Conservation (phyloP, 1,140 invertebrate species). For the Pinna nobilis region DNA sequence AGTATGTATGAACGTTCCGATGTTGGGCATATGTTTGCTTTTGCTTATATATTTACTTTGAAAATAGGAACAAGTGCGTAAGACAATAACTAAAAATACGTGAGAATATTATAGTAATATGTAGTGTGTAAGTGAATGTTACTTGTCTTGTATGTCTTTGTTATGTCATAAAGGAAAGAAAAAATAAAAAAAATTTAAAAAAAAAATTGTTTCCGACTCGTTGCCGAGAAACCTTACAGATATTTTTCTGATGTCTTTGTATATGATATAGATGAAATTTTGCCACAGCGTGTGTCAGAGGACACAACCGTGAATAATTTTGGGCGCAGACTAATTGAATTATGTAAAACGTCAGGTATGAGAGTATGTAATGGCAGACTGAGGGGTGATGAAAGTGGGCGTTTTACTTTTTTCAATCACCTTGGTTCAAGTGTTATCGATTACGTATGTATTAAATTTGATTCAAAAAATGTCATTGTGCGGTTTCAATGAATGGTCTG, state of each 20-base stretch:
- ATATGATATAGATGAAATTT: neutral
- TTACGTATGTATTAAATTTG: neutral
- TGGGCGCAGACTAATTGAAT: neutral
- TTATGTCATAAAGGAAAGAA: too few species aligned
- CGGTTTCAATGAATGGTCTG: neutral
- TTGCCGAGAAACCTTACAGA: too few species aligned
- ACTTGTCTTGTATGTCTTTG: too few species aligned
- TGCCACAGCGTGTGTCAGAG: neutral
- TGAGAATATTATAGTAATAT: too few species aligned
- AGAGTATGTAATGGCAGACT: neutral
- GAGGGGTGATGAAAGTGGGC: neutral
- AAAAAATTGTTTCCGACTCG: too few species aligned
- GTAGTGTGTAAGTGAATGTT: too few species aligned
- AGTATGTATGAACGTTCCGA: too few species aligned
- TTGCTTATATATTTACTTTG: too few species aligned
- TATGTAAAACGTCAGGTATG: neutral
- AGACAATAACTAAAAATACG: too few species aligned
- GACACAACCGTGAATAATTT: neutral
- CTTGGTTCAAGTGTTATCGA: neutral
- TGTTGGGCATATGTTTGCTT: too few species aligned
- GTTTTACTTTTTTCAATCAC: neutral
- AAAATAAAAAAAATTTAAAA: too few species aligned
- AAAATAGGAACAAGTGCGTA: too few species aligned
- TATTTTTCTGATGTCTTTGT: neutral
- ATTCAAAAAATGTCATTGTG: neutral